Evolutionary conservation across 2,113 vertebrate genomes (phyloP), one percentile per base, ranked within the genome.

Genomic region (Chaetops frenatus): DNA sequence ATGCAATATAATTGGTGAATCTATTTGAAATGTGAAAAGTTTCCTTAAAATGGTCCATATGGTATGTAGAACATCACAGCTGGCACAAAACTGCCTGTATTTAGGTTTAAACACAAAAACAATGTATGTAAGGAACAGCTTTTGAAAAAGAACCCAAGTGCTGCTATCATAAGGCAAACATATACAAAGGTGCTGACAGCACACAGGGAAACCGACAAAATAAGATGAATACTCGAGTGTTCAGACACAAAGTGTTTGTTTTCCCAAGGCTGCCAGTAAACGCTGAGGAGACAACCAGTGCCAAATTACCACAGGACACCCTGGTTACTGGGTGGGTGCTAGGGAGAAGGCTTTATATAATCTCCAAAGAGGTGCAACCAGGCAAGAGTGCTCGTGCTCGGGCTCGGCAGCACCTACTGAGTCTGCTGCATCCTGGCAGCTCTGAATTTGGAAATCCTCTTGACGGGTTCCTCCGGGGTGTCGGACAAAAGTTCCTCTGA

Each of bases 371-470:
- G 5, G 48, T n/a, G 72, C 65, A 69, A 66, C 45, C 38, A n/a
- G 81, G 70, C 22, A 29, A 38, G 35, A 82, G 78, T 10, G 18
- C 79, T 42, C 58, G 15, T 40, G 78, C 50, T 27, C 25, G 12
- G 74, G 71, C 74, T 29, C 19, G 16, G 78, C 64, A 87, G 81
- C 44, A 70, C 76, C 96, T 97, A 98, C 51, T 71, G 96, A 73
- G 97, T 98, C 94, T 99, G 97, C 27, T 98, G 98, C 98, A 99
- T 95, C 90, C 99, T 98, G 97, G 99, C 98, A 95, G 99, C 99
- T 98, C 98, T 99, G 98, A 99, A 99, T 95, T 99, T 99, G 6
- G 98, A 98, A 94, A 98, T 97, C 79, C 98, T 98, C 94, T 97
- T 98, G 4, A 95, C 50, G 21, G 97, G 93, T 62, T 98, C 98